Evolutionary conservation across 2,888 invertebrate genomes (phyloP), one percentile per base, ranked within the genome.

Genomic region (Drosophila silvestris): DNA sequence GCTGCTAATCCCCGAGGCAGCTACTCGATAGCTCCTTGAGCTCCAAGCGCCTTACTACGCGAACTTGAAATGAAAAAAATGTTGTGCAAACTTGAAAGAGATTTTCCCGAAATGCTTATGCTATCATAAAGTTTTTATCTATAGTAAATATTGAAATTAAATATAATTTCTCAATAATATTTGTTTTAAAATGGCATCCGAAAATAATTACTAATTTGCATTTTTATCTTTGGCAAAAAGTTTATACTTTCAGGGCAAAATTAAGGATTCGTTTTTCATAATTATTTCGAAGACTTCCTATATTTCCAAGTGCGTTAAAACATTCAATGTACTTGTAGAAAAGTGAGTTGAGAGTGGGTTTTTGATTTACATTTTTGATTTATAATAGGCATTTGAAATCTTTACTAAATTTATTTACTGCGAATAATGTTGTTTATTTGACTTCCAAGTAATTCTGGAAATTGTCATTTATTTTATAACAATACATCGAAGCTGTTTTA

Each of bases 381-480:
- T 19, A 41, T 10, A 2, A 5, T 10, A n/a, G 10, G n/a, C 41
- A n/a, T n/a, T n/a, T n/a, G 4, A 41, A 41, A 1, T n/a, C 10
- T 41, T n/a, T 10, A 10, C 39, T n/a, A n/a, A 53, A 16, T 16
- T 35, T 19, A 12, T 16, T 58, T 30, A 0, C 14, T 39, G n/a
- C 9, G n/a, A n/a, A 30, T 30, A 57, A 39, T 30, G n/a, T 30
- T 57, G 57, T 22, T 39, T 14, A 30, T 39, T n/a, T 1, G 57
- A 39, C n/a, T 39, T 14, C 9, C 7, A 39, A 57, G 14, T 16
- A 39, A 57, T 26, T 39, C 39, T n/a, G n/a, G n/a, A 30, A 39
- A 57, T 39, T n/a, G 28, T 39, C 39, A 30, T 39, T 57, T 30
- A 57, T 39, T n/a, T 39, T 39, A 39, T 39, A 57, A 57, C 57